Evolutionary conservation across 2,113 vertebrate species (phyloP).

Genomic region (Pyxicephalus adspersus): DNA sequence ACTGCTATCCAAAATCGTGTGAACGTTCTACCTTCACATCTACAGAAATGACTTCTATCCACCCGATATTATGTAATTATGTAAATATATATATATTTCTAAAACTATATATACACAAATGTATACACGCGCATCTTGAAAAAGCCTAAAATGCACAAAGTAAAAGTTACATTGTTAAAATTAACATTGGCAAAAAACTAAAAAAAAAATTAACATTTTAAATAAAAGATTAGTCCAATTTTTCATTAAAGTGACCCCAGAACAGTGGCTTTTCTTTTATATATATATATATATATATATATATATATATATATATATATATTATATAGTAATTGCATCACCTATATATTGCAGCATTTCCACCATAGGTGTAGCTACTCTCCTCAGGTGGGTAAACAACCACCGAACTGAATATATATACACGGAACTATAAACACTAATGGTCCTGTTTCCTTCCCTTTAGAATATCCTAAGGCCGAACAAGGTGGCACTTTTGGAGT

Average conservation of each 20-base stretch:
- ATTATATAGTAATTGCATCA: background rate
- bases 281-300: too few species aligned
- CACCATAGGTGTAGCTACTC: background rate
- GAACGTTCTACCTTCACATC: too few species aligned
- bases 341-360: background rate
- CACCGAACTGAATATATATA: too few species aligned
- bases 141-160: background rate
- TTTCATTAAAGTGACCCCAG: slow-evolving; percentile 3
- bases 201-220: background rate
- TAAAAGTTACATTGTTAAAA: background rate
- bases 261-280: background rate
- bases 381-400: too few species aligned
- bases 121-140: background rate
- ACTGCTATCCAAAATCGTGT: too few species aligned
- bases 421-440: too few species aligned
- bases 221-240: background rate
- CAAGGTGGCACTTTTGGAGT: background rate
- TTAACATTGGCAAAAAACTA: background rate
- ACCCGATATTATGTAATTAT: too few species aligned
- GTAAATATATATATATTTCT: background rate
- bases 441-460: background rate
- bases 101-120: background rate
- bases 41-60: too few species aligned
- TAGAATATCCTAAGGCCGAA: background rate
- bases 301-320: too few species aligned